Percentiles rank a stretch among this genome's conserved stretches.
Evolutionary conservation across 2,797 vertebrate species (phyloP).

Genomic region (Gymnodraco acuticeps): DNA sequence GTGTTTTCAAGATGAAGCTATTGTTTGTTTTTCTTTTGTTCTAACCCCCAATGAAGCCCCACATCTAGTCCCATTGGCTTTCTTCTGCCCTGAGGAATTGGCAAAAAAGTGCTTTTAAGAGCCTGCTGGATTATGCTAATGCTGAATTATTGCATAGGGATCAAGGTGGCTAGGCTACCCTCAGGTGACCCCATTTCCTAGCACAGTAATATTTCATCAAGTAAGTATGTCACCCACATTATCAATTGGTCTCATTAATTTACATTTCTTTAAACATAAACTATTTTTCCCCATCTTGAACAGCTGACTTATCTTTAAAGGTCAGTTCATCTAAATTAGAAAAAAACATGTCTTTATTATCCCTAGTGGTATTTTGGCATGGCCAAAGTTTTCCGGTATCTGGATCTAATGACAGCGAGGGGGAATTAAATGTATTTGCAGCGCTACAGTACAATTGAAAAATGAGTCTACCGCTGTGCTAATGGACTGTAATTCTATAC

Average conservation of each 20-base stretch:
- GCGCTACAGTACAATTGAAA: background rate
- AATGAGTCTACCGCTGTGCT: background rate
- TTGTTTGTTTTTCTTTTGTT: conserved; percentile 65
- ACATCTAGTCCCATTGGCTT: conserved; percentile 36
- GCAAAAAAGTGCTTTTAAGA: conserved; percentile 43
- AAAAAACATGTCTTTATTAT: background rate
- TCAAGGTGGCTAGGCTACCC: conserved; percentile 38
- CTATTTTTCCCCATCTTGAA: background rate
- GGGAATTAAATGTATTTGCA: conserved; percentile 1
- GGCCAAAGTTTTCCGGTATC: background rate
- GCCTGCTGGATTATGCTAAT: conserved; percentile 58
- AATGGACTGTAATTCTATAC: no score
- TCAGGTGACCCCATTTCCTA: conserved; percentile 33
- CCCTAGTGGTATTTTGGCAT: background rate
- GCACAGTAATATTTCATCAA: conserved; percentile 27
- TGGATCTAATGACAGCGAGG: background rate
- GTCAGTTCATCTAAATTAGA: background rate
- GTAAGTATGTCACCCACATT: conserved; percentile 3
- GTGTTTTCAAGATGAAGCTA: conserved; percentile 59
- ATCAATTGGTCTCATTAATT: background rate
- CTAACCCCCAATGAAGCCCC: conserved; percentile 29
- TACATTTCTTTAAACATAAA: background rate
- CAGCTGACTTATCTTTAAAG: background rate
- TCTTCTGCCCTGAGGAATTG: conserved; percentile 42
- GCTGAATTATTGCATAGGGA: conserved; percentile 46